Percentiles rank a stretch among this genome's conserved stretches.
phyloP scores from a whole-genome alignment of 2,888 invertebrate genomes.

The Drosophila leonis region DNA sequence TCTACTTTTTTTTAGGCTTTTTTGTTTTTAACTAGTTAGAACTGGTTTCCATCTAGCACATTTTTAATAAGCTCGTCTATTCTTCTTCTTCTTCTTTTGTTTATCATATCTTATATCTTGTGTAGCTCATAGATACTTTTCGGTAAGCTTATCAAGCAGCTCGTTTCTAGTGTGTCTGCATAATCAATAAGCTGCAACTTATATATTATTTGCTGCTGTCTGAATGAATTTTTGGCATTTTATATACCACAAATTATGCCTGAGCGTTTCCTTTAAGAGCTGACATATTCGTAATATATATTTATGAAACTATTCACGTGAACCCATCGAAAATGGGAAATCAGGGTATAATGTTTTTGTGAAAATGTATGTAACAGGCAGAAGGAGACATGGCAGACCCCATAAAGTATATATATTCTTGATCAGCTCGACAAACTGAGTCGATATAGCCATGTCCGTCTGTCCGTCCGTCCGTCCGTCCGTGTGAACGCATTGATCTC shows the following conservation, averaged over 20 bases:
- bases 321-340: too few species aligned
- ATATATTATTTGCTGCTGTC: background rate
- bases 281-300: background rate
- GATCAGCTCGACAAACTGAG: too few species aligned
- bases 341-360: too few species aligned
- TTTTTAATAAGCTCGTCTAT: background rate
- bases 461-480: too few species aligned
- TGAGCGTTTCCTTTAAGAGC: background rate
- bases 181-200: constrained; percentile 9
- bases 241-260: background rate
- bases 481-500: too few species aligned
- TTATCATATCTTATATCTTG: background rate
- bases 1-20: background rate
- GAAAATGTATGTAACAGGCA: too few species aligned
- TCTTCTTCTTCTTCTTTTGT: background rate
- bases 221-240: background rate
- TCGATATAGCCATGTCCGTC: too few species aligned
- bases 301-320: background rate
- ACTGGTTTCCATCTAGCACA: background rate
- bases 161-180: constrained; percentile 9
- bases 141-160: constrained; percentile 2
- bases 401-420: too few species aligned
- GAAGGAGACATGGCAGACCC: too few species aligned
- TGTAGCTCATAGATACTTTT: background rate
- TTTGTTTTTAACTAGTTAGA: background rate